A percentile compares a stretch with the other conserved stretches of the same genome.
Conservation (phyloP, 2,888 invertebrate species). For the Tachina fera region DNA sequence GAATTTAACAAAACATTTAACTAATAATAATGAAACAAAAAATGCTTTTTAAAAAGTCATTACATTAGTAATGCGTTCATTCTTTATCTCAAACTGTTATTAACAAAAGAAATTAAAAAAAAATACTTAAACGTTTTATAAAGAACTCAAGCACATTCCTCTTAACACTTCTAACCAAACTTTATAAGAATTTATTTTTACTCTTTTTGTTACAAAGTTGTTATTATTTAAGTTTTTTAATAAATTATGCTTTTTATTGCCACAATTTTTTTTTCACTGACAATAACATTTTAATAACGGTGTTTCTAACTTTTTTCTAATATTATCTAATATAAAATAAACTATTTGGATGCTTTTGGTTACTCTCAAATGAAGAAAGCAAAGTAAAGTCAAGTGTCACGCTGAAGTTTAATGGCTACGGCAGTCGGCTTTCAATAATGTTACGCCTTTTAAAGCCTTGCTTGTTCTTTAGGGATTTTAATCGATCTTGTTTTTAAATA, state of each 20-base stretch:
- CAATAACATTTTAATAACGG: slow-evolving; percentile 28
- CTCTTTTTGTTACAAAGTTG: background rate
- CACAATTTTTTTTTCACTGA: background rate
- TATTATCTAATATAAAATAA: background rate
- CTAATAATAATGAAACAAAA: background rate
- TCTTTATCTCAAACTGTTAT: slow-evolving; percentile 2
- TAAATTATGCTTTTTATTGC: slow-evolving; percentile 1
- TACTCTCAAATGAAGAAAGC: background rate
- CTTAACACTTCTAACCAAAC: background rate
- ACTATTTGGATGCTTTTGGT: background rate
- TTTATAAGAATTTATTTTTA: background rate
- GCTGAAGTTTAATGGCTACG: background rate
- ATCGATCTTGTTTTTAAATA: background rate
- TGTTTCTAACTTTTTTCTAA: background rate
- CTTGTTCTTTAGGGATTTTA: background rate
- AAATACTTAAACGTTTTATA: background rate
- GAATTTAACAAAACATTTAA: background rate
- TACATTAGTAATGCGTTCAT: slow-evolving; percentile 31
- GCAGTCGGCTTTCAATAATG: background rate
- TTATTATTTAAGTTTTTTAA: slow-evolving; percentile 3
- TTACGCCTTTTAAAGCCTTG: background rate
- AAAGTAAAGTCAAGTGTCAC: slow-evolving; percentile 8
- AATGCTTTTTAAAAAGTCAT: slow-evolving; percentile 1
- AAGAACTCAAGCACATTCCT: background rate
- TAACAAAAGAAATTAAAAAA: slow-evolving; percentile 15